Evolutionary conservation across 2,888 invertebrate genomes (phyloP).

Genomic region (Zele albiditarsus): DNA sequence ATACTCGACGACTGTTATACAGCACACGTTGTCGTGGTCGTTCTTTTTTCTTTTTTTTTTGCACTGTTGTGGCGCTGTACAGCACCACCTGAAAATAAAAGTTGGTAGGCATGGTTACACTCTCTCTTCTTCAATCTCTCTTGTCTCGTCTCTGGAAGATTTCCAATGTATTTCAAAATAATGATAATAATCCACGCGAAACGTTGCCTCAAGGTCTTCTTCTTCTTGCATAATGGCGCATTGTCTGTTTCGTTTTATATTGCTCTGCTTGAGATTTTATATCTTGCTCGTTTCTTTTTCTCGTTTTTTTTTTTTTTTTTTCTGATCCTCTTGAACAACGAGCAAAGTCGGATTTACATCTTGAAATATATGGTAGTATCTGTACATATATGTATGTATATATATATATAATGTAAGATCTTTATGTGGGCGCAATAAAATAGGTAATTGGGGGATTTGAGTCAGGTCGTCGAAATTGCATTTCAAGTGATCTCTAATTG

Average conservation of each 20-base stretch:
- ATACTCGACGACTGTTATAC: slow-evolving; percentile 32
- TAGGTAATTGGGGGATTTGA: background rate
- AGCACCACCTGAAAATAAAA: slow-evolving; percentile 8
- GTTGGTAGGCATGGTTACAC: slow-evolving; percentile 49
- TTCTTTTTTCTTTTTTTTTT: background rate
- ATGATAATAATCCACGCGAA: slow-evolving; percentile 40
- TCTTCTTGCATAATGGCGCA: slow-evolving; percentile 11
- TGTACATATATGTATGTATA: background rate
- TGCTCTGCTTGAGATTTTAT: slow-evolving; percentile 1
- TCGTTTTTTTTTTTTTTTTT: background rate
- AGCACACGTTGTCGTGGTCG: slow-evolving; percentile 23
- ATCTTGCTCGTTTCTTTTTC: background rate
- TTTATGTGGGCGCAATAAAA: background rate
- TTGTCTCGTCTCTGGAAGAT: slow-evolving; percentile 43
- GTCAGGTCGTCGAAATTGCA: background rate
- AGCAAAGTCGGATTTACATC: slow-evolving; percentile 2
- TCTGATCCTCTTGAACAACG: slow-evolving; percentile 6
- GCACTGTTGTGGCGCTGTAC: slow-evolving; percentile 1
- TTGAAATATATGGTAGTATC: background rate
- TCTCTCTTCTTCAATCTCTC: background rate
- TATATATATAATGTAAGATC: background rate
- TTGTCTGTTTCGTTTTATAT: background rate
- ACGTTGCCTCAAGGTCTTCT: slow-evolving; percentile 6
- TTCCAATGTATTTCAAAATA: slow-evolving; percentile 50
- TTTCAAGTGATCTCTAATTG: background rate